phyloP scores from a whole-genome alignment of 2,797 vertebrate genomes.

The Enteromius unitaeniatus region DNA sequence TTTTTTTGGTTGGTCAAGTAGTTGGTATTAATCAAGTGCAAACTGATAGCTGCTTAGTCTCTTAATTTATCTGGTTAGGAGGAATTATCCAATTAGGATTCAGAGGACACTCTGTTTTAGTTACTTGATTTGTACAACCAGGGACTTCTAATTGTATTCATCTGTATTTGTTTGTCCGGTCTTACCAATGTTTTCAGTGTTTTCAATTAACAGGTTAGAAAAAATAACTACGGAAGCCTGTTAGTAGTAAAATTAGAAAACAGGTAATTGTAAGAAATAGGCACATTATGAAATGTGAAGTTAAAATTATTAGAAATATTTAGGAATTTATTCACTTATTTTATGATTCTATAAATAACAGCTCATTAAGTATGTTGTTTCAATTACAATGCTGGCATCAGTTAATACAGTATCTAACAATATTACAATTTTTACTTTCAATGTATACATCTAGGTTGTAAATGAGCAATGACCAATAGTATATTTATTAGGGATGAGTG shows the following conservation, averaged over 20 bases:
- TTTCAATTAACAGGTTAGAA: slow-evolving; percentile 8
- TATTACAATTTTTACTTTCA: not conserved
- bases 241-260: not conserved
- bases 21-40: slow-evolving; percentile 50
- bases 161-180: slow-evolving; percentile 42
- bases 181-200: not conserved
- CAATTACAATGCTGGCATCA: not conserved
- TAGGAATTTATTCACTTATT: not conserved
- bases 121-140: slow-evolving; percentile 16
- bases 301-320: not conserved
- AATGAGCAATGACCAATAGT: not conserved
- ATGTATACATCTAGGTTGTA: not conserved
- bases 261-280: not conserved
- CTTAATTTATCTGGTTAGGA: slow-evolving; percentile 54
- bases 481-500: not conserved
- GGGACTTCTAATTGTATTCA: slow-evolving; percentile 44
- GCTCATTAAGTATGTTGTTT: not conserved
- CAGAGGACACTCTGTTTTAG: slow-evolving; percentile 44
- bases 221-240: not conserved
- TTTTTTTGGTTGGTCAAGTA: slow-evolving; percentile 39
- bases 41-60: slow-evolving; percentile 47
- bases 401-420: not conserved
- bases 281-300: not conserved
- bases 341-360: not conserved
- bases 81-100: slow-evolving; percentile 42